Evolutionary conservation across 1,140 invertebrate species (phyloP).

Genomic region (Cryptotermes secundus): DNA sequence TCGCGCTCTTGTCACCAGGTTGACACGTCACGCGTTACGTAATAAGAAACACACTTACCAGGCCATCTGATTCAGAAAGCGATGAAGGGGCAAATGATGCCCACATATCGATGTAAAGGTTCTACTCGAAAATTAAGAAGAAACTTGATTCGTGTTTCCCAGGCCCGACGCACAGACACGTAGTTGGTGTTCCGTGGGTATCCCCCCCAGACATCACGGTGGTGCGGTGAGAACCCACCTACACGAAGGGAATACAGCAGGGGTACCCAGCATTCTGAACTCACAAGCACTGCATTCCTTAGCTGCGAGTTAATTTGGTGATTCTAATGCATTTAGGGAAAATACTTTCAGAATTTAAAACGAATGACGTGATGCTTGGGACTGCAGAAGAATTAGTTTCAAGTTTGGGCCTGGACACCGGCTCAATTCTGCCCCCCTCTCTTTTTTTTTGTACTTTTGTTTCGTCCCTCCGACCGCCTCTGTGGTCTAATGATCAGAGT

Average conservation of each 20-base stretch:
- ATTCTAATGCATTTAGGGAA: no score
- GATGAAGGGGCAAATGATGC: background rate
- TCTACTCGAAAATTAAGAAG: background rate
- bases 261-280: background rate
- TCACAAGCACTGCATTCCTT: background rate
- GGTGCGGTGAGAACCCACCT: background rate
- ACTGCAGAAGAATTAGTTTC: no score
- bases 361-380: no score
- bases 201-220: conserved; percentile 15
- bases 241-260: background rate
- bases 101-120: background rate
- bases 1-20: background rate
- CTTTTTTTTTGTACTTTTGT: no score
- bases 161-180: background rate
- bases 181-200: conserved; percentile 1
- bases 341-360: no score
- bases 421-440: no score
- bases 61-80: no score
- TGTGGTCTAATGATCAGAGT: no score
- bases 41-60: background rate
- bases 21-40: background rate
- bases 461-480: no score
- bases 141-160: background rate
- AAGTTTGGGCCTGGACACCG: no score
- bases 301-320: no score